These are phyloP conservation scores for Daktulosphaira vitifoliae DNA, from an alignment of 1,140 invertebrate species.

Conservation along the genomic window DNA sequence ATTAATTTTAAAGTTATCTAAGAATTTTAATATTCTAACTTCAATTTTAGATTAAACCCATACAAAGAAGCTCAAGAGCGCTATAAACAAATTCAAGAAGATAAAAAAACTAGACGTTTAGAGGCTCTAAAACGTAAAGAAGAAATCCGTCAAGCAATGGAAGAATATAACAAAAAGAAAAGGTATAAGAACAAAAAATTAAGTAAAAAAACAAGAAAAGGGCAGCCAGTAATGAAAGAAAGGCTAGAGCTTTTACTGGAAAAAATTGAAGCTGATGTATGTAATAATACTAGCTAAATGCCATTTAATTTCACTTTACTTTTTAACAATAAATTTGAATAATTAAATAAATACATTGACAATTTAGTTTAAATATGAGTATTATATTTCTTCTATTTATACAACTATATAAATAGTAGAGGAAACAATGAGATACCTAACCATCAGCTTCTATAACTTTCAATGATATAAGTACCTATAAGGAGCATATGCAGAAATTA, in stretches of 20 bases:
- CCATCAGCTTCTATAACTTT: no score
- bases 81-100: conserved; percentile 49
- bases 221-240: conserved; percentile 68
- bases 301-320: neutral
- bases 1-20: neutral
- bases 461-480: no score
- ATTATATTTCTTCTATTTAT: no score
- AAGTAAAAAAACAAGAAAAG: conserved; percentile 61
- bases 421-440: no score
- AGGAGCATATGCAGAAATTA: no score
- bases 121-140: conserved; percentile 46
- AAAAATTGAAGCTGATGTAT: conserved; percentile 47
- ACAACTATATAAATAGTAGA: no score
- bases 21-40: no score
- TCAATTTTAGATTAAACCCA: conserved; percentile 41
- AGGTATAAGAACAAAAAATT: conserved; percentile 56
- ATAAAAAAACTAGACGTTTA: conserved; percentile 49
- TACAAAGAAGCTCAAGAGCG: conserved; percentile 50
- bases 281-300: neutral
- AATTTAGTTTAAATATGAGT: no score
- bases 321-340: no score
- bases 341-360: no score
- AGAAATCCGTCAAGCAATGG: conserved; percentile 53
- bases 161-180: conserved; percentile 57
- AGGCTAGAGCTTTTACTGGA: conserved; percentile 63